A percentile compares a stretch with the other conserved stretches of the same genome.
Evolutionary conservation across 2,113 vertebrate species (phyloP).

Genomic region (Romanogobio albipinnatus): DNA sequence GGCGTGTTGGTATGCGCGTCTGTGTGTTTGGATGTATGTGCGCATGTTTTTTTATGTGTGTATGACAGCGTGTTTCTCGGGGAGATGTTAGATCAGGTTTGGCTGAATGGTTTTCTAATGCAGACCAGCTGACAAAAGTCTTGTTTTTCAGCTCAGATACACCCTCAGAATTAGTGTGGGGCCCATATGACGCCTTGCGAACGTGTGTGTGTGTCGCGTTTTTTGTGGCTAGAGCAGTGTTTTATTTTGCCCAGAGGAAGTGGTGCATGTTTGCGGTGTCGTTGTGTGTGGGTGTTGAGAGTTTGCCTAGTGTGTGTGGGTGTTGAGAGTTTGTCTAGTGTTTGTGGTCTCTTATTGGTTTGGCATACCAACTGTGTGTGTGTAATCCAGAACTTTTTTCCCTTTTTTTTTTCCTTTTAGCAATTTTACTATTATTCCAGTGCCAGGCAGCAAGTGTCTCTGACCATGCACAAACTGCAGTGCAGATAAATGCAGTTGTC

Average conservation of each 20-base stretch:
- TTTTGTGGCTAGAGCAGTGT: constrained; percentile 22
- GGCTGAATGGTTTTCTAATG: constrained; percentile 51
- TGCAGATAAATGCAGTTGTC: neutral
- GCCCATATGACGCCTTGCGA: neutral
- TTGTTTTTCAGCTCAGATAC: constrained; percentile 38
- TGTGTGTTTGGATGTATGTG: constrained; percentile 40
- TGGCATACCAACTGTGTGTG: neutral
- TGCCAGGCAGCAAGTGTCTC: constrained; percentile 15
- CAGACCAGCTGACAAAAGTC: constrained; percentile 51
- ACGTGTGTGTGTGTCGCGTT: neutral
- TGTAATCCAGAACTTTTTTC: neutral
- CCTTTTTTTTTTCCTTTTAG: neutral
- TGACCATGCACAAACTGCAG: neutral
- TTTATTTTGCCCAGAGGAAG: constrained; percentile 55
- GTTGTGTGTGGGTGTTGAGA: constrained; percentile 45
- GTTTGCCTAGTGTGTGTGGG: constrained; percentile 45
- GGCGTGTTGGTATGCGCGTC: constrained; percentile 20
- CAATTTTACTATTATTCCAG: constrained; percentile 30
- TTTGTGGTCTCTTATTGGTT: constrained; percentile 42
- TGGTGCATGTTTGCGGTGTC: constrained; percentile 46
- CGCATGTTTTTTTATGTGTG: constrained; percentile 52
- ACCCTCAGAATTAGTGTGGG: constrained; percentile 10
- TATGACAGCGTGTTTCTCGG: constrained; percentile 37
- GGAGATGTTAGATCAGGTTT: constrained; percentile 57
- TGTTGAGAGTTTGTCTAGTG: constrained; percentile 47